These are phyloP conservation scores for Musca vetustissima DNA, from an alignment of 1,140 invertebrate genomes.

Conservation along the genomic window DNA sequence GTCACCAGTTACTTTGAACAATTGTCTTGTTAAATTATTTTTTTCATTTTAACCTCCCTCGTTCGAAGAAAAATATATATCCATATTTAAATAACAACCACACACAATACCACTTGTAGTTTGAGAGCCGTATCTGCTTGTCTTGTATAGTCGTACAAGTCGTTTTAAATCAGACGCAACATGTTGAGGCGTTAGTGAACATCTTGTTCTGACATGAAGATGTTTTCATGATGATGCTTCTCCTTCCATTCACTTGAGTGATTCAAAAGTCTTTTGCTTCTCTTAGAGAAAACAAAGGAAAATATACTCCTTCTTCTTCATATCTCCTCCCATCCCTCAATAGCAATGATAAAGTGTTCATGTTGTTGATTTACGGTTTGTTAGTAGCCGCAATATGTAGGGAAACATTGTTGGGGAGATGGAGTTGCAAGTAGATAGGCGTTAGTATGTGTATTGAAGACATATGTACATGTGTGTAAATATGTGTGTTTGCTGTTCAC, in stretches of 20 bases:
- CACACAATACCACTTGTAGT: no score
- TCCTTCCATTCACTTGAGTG: not conserved
- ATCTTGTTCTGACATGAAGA: conserved; percentile 17
- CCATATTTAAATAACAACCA: no score
- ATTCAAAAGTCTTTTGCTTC: not conserved
- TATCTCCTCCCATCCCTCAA: no score
- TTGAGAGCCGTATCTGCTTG: not conserved
- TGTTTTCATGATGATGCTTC: not conserved
- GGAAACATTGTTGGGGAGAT: not conserved
- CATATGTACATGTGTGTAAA: not conserved
- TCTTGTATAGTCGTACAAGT: not conserved
- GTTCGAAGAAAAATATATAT: no score
- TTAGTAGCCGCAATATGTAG: no score
- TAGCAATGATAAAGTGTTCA: not conserved
- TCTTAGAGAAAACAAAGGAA: no score
- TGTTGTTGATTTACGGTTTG: conserved; percentile 5
- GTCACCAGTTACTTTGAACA: no score
- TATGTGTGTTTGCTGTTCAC: not conserved
- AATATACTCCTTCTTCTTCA: no score
- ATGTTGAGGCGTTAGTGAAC: conserved; percentile 13
- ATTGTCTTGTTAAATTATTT: no score
- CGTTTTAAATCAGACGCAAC: conserved; percentile 10
- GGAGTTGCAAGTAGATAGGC: not conserved
- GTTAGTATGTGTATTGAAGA: not conserved
- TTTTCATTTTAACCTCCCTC: no score